Percentiles rank a stretch among this genome's conserved stretches.
phyloP scores from a whole-genome alignment of 1,140 invertebrate species.

The Geopemphigus sp. region DNA sequence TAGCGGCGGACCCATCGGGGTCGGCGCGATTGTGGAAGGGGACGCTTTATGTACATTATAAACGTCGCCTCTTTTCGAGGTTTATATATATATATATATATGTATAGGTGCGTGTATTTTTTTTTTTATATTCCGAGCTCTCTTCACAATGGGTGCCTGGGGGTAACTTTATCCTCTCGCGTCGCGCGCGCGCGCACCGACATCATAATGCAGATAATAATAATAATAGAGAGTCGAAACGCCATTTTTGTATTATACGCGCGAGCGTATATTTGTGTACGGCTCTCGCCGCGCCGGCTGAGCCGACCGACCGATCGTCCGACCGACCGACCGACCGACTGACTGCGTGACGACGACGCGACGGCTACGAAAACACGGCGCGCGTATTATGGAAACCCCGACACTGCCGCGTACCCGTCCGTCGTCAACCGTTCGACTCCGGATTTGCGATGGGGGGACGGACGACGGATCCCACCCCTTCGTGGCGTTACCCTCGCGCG shows the following conservation, averaged over 20 bases:
- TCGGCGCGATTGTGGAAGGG: background rate
- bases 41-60: background rate
- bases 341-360: background rate
- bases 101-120: background rate
- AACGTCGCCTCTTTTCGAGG: slow-evolving; percentile 9
- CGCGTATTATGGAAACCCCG: slow-evolving; percentile 1
- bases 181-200: slow-evolving; percentile 23
- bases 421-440: slow-evolving; percentile 36
- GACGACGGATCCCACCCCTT: background rate
- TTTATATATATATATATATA: background rate
- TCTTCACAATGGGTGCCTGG: slow-evolving; percentile 23
- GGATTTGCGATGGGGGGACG: background rate
- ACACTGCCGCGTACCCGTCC: background rate
- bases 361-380: slow-evolving; percentile 20
- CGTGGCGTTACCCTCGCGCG: too few species aligned
- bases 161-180: slow-evolving; percentile 49
- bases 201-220: background rate
- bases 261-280: too few species aligned
- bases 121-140: background rate
- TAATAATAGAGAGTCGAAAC: slow-evolving; percentile 47
- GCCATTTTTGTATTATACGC: slow-evolving; percentile 36
- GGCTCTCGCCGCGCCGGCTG: background rate
- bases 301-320: background rate
- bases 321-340: background rate
- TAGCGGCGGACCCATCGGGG: background rate